Conservation (phyloP, 2,797 vertebrate species). For the Choloepus didactylus region DNA sequence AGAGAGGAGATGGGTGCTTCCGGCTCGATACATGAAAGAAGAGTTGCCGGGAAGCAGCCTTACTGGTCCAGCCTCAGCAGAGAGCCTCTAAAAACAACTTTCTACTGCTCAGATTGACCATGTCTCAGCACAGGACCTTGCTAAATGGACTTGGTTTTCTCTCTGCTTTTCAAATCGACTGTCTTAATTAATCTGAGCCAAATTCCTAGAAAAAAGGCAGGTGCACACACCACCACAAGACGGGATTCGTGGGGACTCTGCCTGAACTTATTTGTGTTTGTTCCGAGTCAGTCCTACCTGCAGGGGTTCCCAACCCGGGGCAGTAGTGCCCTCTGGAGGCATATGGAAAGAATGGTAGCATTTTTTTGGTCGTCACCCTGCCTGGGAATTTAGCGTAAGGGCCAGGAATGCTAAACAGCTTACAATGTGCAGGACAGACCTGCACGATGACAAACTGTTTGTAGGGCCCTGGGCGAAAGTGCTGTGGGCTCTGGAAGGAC, state of each 20-base stretch:
- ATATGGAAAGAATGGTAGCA: neutral
- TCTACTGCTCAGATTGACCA: neutral
- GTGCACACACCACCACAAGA: neutral
- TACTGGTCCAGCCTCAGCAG: neutral
- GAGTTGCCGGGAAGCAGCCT: neutral
- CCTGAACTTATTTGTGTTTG: neutral
- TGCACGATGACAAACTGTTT: neutral
- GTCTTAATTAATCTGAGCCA: neutral
- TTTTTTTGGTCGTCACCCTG: neutral
- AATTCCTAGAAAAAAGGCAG: slow-evolving; percentile 6
- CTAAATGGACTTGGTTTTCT: neutral
- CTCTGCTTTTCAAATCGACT: slow-evolving; percentile 17
- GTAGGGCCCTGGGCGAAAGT: neutral
- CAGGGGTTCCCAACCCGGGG: neutral
- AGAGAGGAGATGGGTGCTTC: too few species aligned
- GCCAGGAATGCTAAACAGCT: neutral
- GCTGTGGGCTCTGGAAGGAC: neutral
- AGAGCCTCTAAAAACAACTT: neutral
- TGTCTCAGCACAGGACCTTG: neutral
- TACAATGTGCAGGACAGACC: neutral
- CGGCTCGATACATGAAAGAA: neutral
- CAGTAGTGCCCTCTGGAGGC: slow-evolving; percentile 67
- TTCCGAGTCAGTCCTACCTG: neutral
- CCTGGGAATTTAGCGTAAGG: neutral
- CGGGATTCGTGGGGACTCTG: neutral